Evolutionary conservation across 2,888 invertebrate genomes (phyloP).

Genomic region (Timandra comae): DNA sequence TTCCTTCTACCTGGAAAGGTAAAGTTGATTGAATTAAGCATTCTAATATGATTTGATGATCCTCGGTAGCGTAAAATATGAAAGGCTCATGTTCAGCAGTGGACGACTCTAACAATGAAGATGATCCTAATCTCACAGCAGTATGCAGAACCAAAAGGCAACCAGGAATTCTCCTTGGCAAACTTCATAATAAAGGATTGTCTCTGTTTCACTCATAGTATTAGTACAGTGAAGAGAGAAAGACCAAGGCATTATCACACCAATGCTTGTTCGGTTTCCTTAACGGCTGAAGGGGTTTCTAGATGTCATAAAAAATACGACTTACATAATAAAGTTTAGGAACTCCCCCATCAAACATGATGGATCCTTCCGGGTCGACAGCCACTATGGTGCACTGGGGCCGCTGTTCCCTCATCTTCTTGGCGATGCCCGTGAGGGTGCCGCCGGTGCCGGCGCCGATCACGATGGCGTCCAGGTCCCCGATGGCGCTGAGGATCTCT

Average conservation of each 20-base stretch:
- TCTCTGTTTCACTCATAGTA: no score
- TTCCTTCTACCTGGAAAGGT: conserved; percentile 80
- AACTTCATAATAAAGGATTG: neutral
- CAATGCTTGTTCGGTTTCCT: no score
- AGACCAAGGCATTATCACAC: no score
- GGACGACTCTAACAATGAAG: no score
- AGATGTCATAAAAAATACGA: conserved; percentile 1
- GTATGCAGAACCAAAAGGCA: neutral
- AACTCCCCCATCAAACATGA: conserved; percentile 80
- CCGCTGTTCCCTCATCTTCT: conserved; percentile 88
- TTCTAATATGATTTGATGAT: no score
- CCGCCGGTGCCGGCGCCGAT: conserved; percentile 94
- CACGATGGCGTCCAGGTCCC: conserved; percentile 88
- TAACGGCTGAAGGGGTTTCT: neutral
- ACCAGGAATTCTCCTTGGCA: neutral
- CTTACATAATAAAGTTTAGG: conserved; percentile 32
- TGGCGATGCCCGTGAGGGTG: conserved; percentile 91
- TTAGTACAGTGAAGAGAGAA: no score
- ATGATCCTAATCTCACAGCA: neutral
- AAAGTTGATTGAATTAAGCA: no score
- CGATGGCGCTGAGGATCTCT: conserved; percentile 84
- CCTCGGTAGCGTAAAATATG: no score
- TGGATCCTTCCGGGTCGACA: conserved; percentile 88
- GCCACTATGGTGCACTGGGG: conserved; percentile 87
- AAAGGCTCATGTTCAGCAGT: no score